Conservation (phyloP, 37 sponge, comb jelly and placozoan species). For the Eunapius fragilis region DNA sequence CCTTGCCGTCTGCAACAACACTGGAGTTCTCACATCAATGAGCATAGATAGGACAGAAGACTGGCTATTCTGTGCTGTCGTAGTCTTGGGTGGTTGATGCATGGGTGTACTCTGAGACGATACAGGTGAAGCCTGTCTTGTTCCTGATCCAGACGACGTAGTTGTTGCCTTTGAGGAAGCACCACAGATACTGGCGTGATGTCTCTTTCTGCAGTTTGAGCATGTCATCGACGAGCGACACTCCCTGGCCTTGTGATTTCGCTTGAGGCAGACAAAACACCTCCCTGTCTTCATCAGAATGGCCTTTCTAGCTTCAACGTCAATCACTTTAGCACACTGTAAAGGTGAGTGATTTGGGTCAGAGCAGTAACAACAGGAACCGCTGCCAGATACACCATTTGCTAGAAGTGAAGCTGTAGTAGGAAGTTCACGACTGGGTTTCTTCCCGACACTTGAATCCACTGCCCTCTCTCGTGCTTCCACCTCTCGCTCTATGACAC, state of each 20-base stretch:
- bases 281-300: too few species aligned
- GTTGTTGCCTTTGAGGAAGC: too few species aligned
- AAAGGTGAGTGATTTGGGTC: constrained; percentile 3
- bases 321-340: background rate
- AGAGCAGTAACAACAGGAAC: background rate
- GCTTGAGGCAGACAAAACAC: too few species aligned
- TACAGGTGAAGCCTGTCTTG: too few species aligned
- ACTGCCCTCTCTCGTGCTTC: too few species aligned
- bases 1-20: too few species aligned
- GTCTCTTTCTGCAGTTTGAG: constrained; percentile 13
- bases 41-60: constrained; percentile 3
- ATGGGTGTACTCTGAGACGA: too few species aligned
- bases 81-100: constrained; percentile 13
- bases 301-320: too few species aligned
- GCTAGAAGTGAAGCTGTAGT: background rate
- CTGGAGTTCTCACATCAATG: too few species aligned
- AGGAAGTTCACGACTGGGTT: background rate
- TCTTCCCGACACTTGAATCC: too few species aligned
- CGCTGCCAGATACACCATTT: constrained; percentile 7
- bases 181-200: constrained; percentile 31
- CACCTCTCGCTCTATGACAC: too few species aligned
- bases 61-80: background rate
- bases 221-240: constrained; percentile 26
- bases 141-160: too few species aligned
- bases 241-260: constrained; percentile 19